A percentile compares a stretch with the other conserved stretches of the same genome.
Conservation (phyloP, 2,797 vertebrate genomes). For the Helicolenus hilgendorfi region DNA sequence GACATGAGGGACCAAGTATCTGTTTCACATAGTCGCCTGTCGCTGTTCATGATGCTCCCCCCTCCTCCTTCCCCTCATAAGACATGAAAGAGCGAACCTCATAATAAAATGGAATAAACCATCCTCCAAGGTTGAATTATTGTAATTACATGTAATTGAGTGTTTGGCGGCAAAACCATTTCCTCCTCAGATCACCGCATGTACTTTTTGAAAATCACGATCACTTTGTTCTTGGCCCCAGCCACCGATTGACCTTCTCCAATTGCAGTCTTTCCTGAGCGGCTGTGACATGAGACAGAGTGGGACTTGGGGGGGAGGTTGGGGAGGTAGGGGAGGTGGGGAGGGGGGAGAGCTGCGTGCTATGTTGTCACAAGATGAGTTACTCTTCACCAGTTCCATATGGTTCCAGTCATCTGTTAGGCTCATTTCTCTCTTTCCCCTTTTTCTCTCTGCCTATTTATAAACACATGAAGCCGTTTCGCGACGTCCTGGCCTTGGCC, state of each 20-base stretch:
- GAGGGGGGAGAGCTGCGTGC: slow-evolving; percentile 23
- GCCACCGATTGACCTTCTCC: slow-evolving; percentile 86
- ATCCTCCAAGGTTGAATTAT: slow-evolving; percentile 87
- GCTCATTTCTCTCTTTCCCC: slow-evolving; percentile 57
- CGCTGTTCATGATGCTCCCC: slow-evolving; percentile 28
- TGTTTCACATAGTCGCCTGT: slow-evolving; percentile 80
- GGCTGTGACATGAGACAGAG: slow-evolving; percentile 81
- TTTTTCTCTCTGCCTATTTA: slow-evolving; percentile 75
- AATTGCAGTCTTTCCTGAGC: slow-evolving; percentile 83
- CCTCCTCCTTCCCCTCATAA: slow-evolving; percentile 7
- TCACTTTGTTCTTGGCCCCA: slow-evolving; percentile 86
- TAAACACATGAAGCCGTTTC: slow-evolving; percentile 66
- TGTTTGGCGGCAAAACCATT: slow-evolving; percentile 87
- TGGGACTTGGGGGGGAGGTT: slow-evolving; percentile 30
- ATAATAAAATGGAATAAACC: slow-evolving; percentile 89
- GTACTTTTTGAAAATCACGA: slow-evolving; percentile 83
- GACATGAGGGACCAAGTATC: slow-evolving; percentile 70
- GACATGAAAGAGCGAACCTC: slow-evolving; percentile 85
- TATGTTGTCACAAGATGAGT: slow-evolving; percentile 83
- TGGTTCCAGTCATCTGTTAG: slow-evolving; percentile 82
- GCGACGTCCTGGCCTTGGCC: slow-evolving; percentile 60
- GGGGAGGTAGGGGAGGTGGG: neutral
- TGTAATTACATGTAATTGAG: slow-evolving; percentile 89
- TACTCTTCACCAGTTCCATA: slow-evolving; percentile 76
- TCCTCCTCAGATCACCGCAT: slow-evolving; percentile 82